phyloP scores from a whole-genome alignment of 2,888 invertebrate species.

The Gryllus longicercus region DNA sequence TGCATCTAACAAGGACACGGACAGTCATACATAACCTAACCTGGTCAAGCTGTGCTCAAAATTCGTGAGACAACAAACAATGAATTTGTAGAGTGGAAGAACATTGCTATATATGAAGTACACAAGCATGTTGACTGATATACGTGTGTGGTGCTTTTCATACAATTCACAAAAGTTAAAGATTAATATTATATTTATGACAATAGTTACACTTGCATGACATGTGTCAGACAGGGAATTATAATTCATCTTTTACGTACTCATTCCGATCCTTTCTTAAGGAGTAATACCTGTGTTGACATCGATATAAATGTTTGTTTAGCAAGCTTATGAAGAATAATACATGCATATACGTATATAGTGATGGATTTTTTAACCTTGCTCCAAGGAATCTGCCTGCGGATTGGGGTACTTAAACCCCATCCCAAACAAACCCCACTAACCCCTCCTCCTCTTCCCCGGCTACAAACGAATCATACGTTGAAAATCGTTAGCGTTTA shows the following conservation, averaged over 20 bases:
- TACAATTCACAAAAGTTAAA: not conserved
- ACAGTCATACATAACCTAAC: too few relatives aligned
- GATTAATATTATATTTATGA: not conserved
- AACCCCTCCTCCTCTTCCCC: not conserved
- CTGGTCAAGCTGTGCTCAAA: too few relatives aligned
- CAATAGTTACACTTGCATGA: not conserved
- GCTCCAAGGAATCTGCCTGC: not conserved
- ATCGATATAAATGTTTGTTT: constrained; percentile 3
- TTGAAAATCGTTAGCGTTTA: not conserved
- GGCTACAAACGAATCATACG: not conserved
- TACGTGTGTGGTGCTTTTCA: constrained; percentile 5
- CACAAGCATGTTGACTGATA: not conserved
- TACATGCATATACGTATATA: constrained; percentile 7
- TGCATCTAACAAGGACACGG: too few relatives aligned
- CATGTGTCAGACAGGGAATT: constrained; percentile 17
- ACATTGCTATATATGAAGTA: too few relatives aligned
- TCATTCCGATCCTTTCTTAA: not conserved
- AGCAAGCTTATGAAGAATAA: constrained; percentile 17
- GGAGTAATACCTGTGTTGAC: constrained; percentile 11
- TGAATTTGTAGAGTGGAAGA: too few relatives aligned
- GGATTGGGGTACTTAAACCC: not conserved
- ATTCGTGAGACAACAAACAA: too few relatives aligned
- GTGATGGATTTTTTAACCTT: constrained; percentile 11
- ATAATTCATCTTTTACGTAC: not conserved
- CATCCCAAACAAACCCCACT: not conserved